Percentiles rank a stretch among this genome's conserved stretches.
Evolutionary conservation across 2,888 invertebrate genomes (phyloP).

Genomic region (Lydus trimaculatus): DNA sequence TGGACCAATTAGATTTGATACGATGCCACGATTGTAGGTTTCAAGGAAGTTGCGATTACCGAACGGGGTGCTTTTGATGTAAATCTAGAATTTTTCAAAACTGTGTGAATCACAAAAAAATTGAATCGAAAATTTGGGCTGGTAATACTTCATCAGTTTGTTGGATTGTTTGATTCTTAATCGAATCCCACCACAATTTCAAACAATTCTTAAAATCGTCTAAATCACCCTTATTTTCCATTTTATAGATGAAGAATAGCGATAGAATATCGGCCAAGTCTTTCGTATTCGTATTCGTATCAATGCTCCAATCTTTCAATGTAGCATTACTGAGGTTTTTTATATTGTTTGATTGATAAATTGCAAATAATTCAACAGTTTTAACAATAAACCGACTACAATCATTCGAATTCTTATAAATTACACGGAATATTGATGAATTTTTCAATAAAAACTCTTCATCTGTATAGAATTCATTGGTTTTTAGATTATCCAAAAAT

Average conservation of each 20-base stretch:
- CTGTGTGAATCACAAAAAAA: background rate
- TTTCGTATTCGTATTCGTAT: constrained; percentile 27
- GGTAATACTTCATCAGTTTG: constrained; percentile 29
- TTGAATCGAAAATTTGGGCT: background rate
- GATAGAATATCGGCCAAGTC: constrained; percentile 26
- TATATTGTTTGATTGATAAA: constrained; percentile 32
- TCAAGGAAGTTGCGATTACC: constrained; percentile 65
- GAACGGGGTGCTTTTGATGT: constrained; percentile 54
- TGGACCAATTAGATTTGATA: constrained; percentile 66
- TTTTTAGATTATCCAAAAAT: constrained; percentile 8
- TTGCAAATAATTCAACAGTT: constrained; percentile 24
- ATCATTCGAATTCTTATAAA: constrained; percentile 23
- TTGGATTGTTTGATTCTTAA: constrained; percentile 19
- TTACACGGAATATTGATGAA: constrained; percentile 11
- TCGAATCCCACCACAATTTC: constrained; percentile 32
- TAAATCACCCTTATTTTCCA: constrained; percentile 13
- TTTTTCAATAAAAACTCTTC: background rate
- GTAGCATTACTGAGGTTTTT: constrained; percentile 22
- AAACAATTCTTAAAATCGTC: constrained; percentile 29
- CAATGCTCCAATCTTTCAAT: constrained; percentile 36
- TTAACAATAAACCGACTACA: constrained; percentile 18
- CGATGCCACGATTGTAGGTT: constrained; percentile 65
- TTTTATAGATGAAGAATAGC: constrained; percentile 35
- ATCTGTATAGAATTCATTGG: constrained; percentile 18
- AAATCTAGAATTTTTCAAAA: constrained; percentile 17